Base-by-base conservation (phyloP, 1,140 invertebrate species). In the Grapholita molesta region DNA sequence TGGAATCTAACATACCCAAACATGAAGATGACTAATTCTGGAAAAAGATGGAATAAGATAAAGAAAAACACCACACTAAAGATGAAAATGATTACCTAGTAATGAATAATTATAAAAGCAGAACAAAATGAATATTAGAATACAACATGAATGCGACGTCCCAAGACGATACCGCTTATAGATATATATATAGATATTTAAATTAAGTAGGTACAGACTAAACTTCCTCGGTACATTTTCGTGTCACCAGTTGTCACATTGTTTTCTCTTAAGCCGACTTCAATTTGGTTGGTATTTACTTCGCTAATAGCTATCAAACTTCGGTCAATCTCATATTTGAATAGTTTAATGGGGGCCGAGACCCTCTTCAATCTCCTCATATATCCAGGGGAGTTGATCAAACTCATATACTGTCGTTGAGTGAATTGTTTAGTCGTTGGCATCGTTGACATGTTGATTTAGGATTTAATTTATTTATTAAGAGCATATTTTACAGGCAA, bases 241-340 rank as follows among this genome's bases (percentile, higher is more conserved):
- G 35, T 42, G 4, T 15, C 42, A n/a, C 18, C 15, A 57, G n/a
- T 28, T 57, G 55, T 57, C 55, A 55, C 48, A 4, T 55, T 25
- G 25, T 57, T 57, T 55, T 57, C 55, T 23, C 52, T 8, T 9
- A 28, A 57, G 24, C 30, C 55, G 5, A 25, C n/a, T 21, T 55
- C 52, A 57, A 57, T 25, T 30, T 2, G 8, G 24, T 57, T 57
- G 2, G 7, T 57, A 15, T 57, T 57, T 30, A 57, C 25, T 28
- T 28, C 24, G 24, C 55, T 57, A 28, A 57, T 57, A 30, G 55
- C 55, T 57, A 61, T 30, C 55, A 28, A 61, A 61, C 55, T 61
- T 61, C 25, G 55, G n/a, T 25, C 24, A 61, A 61, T 28, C n/a
- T 25, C 25, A 15, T 61, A 61, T 61, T 30, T 15, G 55, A 61